Evolutionary conservation across 2,797 vertebrate species (phyloP).

Genomic region (Synanceia verrucosa): DNA sequence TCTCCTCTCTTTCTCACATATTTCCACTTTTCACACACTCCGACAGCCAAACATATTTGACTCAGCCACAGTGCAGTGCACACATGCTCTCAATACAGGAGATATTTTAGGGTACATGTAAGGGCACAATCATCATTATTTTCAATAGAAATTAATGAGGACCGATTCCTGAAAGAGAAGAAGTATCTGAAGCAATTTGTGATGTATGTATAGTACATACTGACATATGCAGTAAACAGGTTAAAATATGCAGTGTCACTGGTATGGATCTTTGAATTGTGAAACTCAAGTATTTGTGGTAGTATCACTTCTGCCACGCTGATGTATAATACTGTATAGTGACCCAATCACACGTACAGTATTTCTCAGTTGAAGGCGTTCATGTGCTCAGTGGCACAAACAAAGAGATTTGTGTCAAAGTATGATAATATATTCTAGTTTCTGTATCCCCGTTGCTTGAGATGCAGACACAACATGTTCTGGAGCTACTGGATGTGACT

Average conservation of each 20-base stretch:
- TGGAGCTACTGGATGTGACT: conserved; percentile 33
- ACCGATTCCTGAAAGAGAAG: too few species aligned
- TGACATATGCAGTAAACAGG: too few species aligned
- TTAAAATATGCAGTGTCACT: too few species aligned
- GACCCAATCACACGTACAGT: not conserved
- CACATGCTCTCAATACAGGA: not conserved
- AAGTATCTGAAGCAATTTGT: too few species aligned
- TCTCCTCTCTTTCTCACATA: conserved; percentile 35
- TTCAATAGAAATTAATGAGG: too few species aligned
- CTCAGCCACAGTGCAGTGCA: not conserved
- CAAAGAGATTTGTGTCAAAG: not conserved
- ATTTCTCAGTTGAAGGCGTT: not conserved
- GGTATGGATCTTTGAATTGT: too few species aligned
- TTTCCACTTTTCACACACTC: conserved; percentile 40
- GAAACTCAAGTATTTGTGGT: too few species aligned
- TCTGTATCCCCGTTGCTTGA: conserved; percentile 16
- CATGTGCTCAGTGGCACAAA: not conserved
- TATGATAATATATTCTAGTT: conserved; percentile 11
- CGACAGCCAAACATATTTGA: conserved; percentile 36
- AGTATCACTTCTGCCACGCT: too few species aligned
- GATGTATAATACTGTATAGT: not conserved
- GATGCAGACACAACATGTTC: conserved; percentile 5
- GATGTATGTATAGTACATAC: too few species aligned
- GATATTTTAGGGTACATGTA: not conserved
- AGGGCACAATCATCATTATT: too few species aligned